A percentile compares a stretch with the other conserved stretches of the same genome.
Conservation (phyloP, 1,140 invertebrate genomes). For the Ridgeia piscesae region DNA sequence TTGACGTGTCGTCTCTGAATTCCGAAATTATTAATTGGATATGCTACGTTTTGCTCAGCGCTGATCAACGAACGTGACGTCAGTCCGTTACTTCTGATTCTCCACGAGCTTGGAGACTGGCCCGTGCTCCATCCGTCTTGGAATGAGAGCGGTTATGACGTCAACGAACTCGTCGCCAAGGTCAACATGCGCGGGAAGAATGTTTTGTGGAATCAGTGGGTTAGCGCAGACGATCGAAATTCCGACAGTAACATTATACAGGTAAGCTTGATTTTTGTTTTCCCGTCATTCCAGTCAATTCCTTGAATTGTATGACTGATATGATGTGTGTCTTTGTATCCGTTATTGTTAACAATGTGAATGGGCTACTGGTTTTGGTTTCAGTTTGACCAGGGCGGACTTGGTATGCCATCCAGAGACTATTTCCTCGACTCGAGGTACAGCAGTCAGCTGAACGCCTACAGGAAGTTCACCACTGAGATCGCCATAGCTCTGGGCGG, state of each 20-base stretch:
- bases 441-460: slow-evolving; percentile 15
- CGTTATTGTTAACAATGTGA: no score
- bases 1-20: no score
- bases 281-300: not conserved
- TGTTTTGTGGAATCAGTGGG: slow-evolving; percentile 72
- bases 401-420: slow-evolving; percentile 37
- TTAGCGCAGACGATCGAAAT: slow-evolving; percentile 85
- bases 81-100: slow-evolving; percentile 70
- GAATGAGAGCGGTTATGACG: slow-evolving; percentile 65
- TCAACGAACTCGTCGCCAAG: slow-evolving; percentile 74
- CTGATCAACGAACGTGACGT: slow-evolving; percentile 67
- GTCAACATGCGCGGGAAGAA: slow-evolving; percentile 82
- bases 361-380: no score
- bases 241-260: slow-evolving; percentile 83
- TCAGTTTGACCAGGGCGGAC: slow-evolving; percentile 34
- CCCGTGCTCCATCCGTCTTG: slow-evolving; percentile 73
- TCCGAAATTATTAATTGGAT: not conserved
- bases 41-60: slow-evolving; percentile 38
- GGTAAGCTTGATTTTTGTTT: slow-evolving; percentile 48
- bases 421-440: slow-evolving; percentile 34
- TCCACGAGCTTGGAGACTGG: slow-evolving; percentile 80
- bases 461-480: slow-evolving; percentile 8
- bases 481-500: slow-evolving; percentile 50
- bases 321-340: not conserved
- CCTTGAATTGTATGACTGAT: not conserved